phyloP scores from a whole-genome alignment of 2,113 vertebrate genomes.

The Zootoca vivipara region DNA sequence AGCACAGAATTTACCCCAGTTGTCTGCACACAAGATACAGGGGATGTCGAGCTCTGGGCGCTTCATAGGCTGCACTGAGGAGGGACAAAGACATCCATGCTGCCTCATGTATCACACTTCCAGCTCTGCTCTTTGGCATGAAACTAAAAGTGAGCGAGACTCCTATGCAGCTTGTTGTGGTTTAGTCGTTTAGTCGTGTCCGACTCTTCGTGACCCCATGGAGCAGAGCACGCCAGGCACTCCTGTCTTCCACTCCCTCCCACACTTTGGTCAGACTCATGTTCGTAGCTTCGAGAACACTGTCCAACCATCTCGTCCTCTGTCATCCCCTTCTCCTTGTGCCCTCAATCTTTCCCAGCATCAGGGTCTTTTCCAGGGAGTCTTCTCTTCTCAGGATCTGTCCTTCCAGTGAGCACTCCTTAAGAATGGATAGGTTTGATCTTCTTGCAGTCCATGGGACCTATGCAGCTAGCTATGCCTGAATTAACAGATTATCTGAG shows the following conservation, averaged over 20 bases:
- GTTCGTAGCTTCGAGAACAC: accelerated
- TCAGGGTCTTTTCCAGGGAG: no score
- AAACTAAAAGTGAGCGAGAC: neutral
- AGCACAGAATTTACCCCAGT: neutral
- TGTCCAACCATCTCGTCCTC: no score
- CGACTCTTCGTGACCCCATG: no score
- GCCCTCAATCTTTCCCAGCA: no score
- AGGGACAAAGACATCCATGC: neutral
- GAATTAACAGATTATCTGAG: neutral
- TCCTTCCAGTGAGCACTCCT: no score
- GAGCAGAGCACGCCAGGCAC: no score
- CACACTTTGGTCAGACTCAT: accelerated
- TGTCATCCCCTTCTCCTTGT: no score
- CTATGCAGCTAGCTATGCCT: neutral
- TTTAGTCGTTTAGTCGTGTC: no score
- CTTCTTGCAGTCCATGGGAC: no score
- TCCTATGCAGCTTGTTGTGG: neutral
- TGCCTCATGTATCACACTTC: neutral
- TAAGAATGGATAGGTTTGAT: no score
- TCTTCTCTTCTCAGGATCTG: no score
- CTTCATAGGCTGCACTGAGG: neutral
- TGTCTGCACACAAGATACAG: neutral
- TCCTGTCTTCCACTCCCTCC: no score
- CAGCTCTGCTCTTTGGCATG: neutral
- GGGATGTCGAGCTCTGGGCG: neutral